Conservation (phyloP, 2,797 vertebrate genomes). For the Typhlichthys eigenmanni region DNA sequence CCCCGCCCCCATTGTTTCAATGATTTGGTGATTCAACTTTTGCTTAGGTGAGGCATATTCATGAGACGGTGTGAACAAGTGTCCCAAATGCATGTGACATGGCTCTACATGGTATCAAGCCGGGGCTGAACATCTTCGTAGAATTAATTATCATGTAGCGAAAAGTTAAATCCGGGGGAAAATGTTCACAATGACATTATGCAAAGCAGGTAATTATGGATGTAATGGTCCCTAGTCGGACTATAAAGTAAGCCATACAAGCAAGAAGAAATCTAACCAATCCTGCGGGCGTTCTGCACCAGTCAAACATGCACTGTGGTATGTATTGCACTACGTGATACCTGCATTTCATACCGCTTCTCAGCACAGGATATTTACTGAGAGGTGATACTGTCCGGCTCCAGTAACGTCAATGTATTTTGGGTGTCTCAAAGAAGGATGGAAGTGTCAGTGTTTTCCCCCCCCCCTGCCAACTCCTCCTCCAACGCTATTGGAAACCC, state of each 20-base stretch:
- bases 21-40: conserved; percentile 43
- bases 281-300: conserved; percentile 21
- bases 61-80: conserved; percentile 39
- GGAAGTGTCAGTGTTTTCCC: conserved; percentile 27
- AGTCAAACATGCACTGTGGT: conserved; percentile 19
- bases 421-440: conserved; percentile 3
- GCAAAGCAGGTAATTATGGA: conserved; percentile 62
- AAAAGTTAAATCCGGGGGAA: conserved; percentile 51
- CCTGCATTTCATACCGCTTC: not conserved
- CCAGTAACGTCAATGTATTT: conserved; percentile 14
- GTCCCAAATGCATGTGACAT: conserved; percentile 26
- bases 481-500: conserved; percentile 52
- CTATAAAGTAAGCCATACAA: conserved; percentile 40
- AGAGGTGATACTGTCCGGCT: conserved; percentile 20
- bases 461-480: conserved; percentile 19
- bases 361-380: conserved; percentile 1
- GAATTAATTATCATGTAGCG: conserved; percentile 56
- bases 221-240: conserved; percentile 54
- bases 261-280: conserved; percentile 32
- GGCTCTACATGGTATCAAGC: conserved; percentile 31
- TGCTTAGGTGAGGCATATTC: conserved; percentile 56
- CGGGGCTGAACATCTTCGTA: conserved; percentile 31
- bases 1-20: conserved; percentile 19
- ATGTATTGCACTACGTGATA: conserved; percentile 1
- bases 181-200: conserved; percentile 55